Evolutionary conservation across 2,113 vertebrate genomes (phyloP), one percentile per base, ranked within the genome.

Genomic region (Pogona vitticeps): DNA sequence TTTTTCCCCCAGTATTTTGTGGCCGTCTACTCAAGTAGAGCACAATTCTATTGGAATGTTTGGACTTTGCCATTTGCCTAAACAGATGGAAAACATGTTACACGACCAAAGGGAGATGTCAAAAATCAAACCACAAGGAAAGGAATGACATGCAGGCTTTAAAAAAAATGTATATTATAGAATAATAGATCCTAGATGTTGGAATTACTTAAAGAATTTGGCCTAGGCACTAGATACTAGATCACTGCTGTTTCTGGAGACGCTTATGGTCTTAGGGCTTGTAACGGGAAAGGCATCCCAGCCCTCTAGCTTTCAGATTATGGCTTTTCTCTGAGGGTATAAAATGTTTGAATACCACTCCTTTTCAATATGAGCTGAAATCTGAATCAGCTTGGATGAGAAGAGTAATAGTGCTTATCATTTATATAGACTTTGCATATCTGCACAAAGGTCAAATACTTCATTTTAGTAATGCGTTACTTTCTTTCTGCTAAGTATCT

Each of bases 11-110:
- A n/a, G 58, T 90, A 1, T 46, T 88, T 82, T 91, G 84, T 76
- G 88, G 76, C 38, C 33, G 9, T 40, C 56, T n/a, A 17, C 63
- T 18, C 68, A 28, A 86, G 56, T 65, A 33, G 70, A 90, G 52
- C 3, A 76, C 73, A 91, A 89, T 88, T 52, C 82, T 36, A 86
- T 72, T 72, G 85, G 28, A 83, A 82, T 65, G 89, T 94, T 42
- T 78, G n/a, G 77, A 75, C 63, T 40, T 28, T 85, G 81, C 94
- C 95, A 94, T 95, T 92, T 96, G 95, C 75, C 21, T 0, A 10
- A 95, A 91, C 95, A 97, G 95, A 96, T 96, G 94, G 94, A 65
- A 84, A 80, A 82, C 88, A 81, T 90, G 80, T 92, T 86, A 91
- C 59, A 18, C 68, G 85, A 87, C 92, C 90, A 82, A 91, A 79